Evolutionary conservation across 1,140 invertebrate species (phyloP), one percentile per base, ranked within the genome.

Genomic region (Platyscapa corneri): DNA sequence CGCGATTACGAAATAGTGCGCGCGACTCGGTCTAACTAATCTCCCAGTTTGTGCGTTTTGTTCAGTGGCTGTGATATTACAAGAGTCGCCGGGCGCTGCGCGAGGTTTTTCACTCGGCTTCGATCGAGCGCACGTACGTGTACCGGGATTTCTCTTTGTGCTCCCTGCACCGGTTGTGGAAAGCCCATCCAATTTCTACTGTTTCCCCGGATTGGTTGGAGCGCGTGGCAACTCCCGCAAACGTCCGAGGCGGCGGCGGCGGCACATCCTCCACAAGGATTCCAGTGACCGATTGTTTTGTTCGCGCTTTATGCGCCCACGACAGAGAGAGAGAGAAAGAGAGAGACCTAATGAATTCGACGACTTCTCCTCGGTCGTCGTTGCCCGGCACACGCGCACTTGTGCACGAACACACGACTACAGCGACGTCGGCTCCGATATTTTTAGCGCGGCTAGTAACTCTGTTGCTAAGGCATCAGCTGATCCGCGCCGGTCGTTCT

Each of bases 401-500:
- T 53, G 27, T 30, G 53, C 49, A 79, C 30, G 53, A 27, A 30
- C 56, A 20, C 60, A 27, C 27, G 27, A 0, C 12, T 3, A 74
- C 70, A 12, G 3, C n/a, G 30, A 60, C 67, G 27, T n/a, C 46
- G 30, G 75, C n/a, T 18, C 87, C 86, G 89, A 92, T 92, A 91
- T 91, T 90, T 92, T 92, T 90, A 91, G 90, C 83, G 85, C 88
- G 89, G 91, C 88, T 92, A 91, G 88, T 92, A 93, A 89, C 85
- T 90, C 89, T 93, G 92, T 93, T 93, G 91, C 92, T 92, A 93
- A 88, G 91, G 92, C 90, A 93, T 93, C 91, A 93, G 92, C 92
- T 93, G 92, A 93, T 93, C 86, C 89, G 84, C 88, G 87, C 89
- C 89, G 89, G 89, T 88, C 83, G 87, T 74, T 67, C 67, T 82